Evolutionary conservation across 2,113 vertebrate species (phyloP).

Genomic region (Narcine bancroftii): DNA sequence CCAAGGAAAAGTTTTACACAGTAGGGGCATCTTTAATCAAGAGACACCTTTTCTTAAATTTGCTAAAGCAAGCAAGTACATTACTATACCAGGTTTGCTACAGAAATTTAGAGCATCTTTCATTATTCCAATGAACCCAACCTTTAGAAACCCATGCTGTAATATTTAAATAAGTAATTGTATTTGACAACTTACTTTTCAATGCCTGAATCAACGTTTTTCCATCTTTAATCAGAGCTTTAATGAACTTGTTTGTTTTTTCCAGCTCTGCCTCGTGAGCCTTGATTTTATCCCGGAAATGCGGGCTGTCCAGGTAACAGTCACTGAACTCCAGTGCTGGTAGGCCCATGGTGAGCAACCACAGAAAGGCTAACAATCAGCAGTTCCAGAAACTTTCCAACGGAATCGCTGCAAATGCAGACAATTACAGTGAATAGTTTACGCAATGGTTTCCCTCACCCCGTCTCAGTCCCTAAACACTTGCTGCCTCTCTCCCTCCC

Average conservation of each 20-base stretch:
- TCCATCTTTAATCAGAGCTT: constrained; percentile 92
- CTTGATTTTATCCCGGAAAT: constrained; percentile 85
- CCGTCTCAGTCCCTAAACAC: neutral
- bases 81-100: neutral
- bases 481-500: neutral
- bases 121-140: neutral
- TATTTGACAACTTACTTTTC: constrained; percentile 70
- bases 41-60: neutral
- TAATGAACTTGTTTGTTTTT: constrained; percentile 98
- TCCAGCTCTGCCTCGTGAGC: constrained; percentile 93
- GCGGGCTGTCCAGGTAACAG: constrained; percentile 89
- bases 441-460: neutral
- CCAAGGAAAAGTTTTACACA: neutral
- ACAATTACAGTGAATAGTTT: neutral
- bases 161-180: neutral
- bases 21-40: neutral
- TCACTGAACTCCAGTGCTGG: constrained; percentile 93
- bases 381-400: neutral
- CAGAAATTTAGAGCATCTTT: neutral
- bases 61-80: neutral
- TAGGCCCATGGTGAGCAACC: constrained; percentile 69
- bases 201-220: constrained; percentile 81
- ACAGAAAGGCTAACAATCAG: neutral
- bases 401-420: neutral
- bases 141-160: neutral